Evolutionary conservation across 2,113 vertebrate species (phyloP).

Genomic region (Lota lota): DNA sequence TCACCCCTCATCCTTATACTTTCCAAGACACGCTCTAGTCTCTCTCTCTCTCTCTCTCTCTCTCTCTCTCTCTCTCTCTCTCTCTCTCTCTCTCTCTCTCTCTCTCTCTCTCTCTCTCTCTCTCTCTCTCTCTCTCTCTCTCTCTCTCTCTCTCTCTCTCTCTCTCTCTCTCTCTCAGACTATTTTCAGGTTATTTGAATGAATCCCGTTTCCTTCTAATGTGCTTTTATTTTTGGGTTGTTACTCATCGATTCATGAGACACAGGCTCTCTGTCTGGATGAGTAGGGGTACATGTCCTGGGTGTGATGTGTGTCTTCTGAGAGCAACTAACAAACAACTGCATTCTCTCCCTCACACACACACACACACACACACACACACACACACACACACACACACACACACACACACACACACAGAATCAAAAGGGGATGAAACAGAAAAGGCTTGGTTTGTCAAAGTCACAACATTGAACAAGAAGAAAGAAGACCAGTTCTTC

Average conservation of each 20-base stretch:
- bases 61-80: constrained; percentile 14
- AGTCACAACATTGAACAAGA: too few relatives aligned
- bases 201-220: constrained; percentile 14
- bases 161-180: not conserved
- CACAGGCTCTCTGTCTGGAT: too few relatives aligned
- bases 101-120: not conserved
- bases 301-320: too few relatives aligned
- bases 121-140: too few relatives aligned
- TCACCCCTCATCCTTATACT: not conserved
- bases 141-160: too few relatives aligned
- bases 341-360: not conserved
- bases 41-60: constrained; percentile 1
- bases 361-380: constrained; percentile 45
- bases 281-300: too few relatives aligned
- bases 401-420: too few relatives aligned
- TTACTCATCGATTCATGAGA: too few relatives aligned
- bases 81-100: not conserved
- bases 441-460: too few relatives aligned
- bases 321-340: not conserved
- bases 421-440: too few relatives aligned
- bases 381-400: constrained; percentile 8
- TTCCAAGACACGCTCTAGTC: constrained; percentile 22
- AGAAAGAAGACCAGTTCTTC: too few relatives aligned
- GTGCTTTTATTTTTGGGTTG: not conserved
- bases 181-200: too few relatives aligned